Evolutionary conservation across 2,888 invertebrate genomes (phyloP), one percentile per base, ranked within the genome.

Genomic region (Leucophora obtusa): DNA sequence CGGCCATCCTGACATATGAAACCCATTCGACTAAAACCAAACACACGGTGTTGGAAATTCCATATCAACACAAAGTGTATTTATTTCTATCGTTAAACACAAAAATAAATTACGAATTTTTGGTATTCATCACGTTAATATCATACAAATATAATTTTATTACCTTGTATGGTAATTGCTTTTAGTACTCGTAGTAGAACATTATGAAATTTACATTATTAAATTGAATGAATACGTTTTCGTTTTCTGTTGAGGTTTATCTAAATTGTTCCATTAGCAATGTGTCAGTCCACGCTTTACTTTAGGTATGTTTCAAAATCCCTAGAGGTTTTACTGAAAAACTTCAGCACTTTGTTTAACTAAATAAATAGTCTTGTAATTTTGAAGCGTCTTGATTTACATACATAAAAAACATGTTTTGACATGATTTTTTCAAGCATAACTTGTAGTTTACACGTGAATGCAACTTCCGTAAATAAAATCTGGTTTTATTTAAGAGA

Each of bases 1-100:
- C 68, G 85, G 85, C 85, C 84, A 85, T 85, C 85, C 84, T 51
- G 74, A 85, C 62, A 75, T 17, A 0, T 82, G 75, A 0, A 2
- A 15, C 15, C 6, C 2, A 14, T n/a, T 47, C 3, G 15, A n/a
- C n/a, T 14, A 47, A 47, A n/a, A 47, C 1, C 43, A 0, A n/a
- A 47, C 43, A 47, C n/a, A 47, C 2, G 4, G 43, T 47, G 6
- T n/a, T 6, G 38, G 6, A 6, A 6, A 28, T 28, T 28, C 6
- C 4, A 28, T 28, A 28, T 28, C 4, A 28, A 28, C 7, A 28
- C 28, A 28, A 2, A 21, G 21, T 28, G 28, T 28, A 28, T 28
- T 6, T 7, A 7, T 28, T 28, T 7, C 28, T 38, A 14, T 38
- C 11, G 10, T 38, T 9, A 38, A 28, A 28, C 6, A 28, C 6